Percentiles rank a stretch among this genome's conserved stretches.
Conservation (phyloP, 2,888 invertebrate species). For the Eretmocerus hayati region DNA sequence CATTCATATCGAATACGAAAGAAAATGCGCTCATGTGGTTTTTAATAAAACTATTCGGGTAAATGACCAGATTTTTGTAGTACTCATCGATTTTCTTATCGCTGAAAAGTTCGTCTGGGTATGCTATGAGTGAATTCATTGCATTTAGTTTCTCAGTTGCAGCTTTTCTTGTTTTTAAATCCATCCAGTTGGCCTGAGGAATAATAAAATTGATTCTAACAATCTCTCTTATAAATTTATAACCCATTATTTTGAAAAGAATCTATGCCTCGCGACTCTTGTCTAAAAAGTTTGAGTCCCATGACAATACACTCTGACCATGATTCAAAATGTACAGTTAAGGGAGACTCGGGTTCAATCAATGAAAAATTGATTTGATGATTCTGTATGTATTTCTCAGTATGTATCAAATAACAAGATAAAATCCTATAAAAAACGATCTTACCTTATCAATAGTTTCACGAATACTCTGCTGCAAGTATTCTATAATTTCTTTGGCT, state of each 20-base stretch:
- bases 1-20: slow-evolving; percentile 74
- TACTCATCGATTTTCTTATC: slow-evolving; percentile 24
- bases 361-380: too few relatives aligned
- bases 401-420: too few relatives aligned
- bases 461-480: too few relatives aligned
- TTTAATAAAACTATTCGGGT: background rate
- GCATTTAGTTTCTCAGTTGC: slow-evolving; percentile 43
- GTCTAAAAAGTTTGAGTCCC: too few relatives aligned
- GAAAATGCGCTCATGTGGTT: slow-evolving; percentile 48
- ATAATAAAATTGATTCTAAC: background rate
- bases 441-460: too few relatives aligned
- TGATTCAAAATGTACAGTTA: too few relatives aligned
- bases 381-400: too few relatives aligned
- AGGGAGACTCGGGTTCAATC: too few relatives aligned
- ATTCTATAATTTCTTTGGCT: slow-evolving; percentile 83
- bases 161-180: slow-evolving; percentile 12
- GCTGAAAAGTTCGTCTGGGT: slow-evolving; percentile 56
- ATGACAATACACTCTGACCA: too few relatives aligned
- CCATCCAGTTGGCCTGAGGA: slow-evolving; percentile 8
- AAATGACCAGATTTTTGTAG: slow-evolving; percentile 6
- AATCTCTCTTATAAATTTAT: background rate
- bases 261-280: too few relatives aligned
- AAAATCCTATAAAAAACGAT: too few relatives aligned
- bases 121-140: slow-evolving; percentile 49
- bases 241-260: background rate